Conservation (phyloP, 2,888 invertebrate genomes). For the Diplazon laetatorius region DNA sequence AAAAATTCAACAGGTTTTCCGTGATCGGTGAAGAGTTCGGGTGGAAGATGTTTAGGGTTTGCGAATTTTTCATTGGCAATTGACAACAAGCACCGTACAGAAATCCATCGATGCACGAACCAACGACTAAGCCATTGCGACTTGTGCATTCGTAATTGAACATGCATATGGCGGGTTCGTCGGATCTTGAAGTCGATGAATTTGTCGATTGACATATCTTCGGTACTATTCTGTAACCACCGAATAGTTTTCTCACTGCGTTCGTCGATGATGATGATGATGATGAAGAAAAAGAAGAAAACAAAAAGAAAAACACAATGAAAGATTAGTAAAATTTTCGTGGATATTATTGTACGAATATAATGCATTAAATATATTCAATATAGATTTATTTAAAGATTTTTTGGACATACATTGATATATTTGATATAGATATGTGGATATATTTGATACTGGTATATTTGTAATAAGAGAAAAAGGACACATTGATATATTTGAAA, state of each 20-base stretch:
- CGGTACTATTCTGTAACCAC: conserved; percentile 93
- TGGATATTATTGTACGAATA: too few species aligned
- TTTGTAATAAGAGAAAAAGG: too few species aligned
- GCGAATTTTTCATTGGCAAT: conserved; percentile 84
- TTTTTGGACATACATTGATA: too few species aligned
- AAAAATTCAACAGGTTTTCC: conserved; percentile 70
- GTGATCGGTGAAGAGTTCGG: conserved; percentile 69
- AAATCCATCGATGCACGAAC: conserved; percentile 96
- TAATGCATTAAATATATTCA: too few species aligned
- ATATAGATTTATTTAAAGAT: too few species aligned
- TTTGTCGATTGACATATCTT: conserved; percentile 90
- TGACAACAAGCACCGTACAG: conserved; percentile 96
- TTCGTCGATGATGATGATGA: too few species aligned
- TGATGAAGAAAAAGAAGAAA: too few species aligned
- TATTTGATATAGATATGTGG: too few species aligned
- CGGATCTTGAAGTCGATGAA: conserved; percentile 84
- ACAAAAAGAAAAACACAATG: too few species aligned
- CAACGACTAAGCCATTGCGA: conserved; percentile 91
- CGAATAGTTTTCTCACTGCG: conserved; percentile 88
- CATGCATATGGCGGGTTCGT: conserved; percentile 93
- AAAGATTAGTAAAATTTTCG: too few species aligned
- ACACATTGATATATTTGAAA: too few species aligned
- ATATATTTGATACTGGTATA: too few species aligned
- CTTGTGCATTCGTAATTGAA: conserved; percentile 95
- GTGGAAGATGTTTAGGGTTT: conserved; percentile 72